Percentiles rank a stretch among this genome's conserved stretches.
Conservation (phyloP, 2,113 vertebrate species). For the Felis catus region F.catus_Fca126_mat1.0 CM031411.1:84640001-84640500, state of each 20-base stretch:
- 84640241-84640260: neutral
- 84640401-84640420: neutral
- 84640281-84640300: neutral
- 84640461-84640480: neutral
- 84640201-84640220: neutral
- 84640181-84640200: neutral
- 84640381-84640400: conserved; percentile 11
- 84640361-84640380: neutral
- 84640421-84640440: neutral
- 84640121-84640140: neutral
- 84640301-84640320: neutral
- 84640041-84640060: too few relatives aligned
- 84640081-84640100: too few relatives aligned
- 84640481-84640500: neutral
- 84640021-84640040: too few relatives aligned
- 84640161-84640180: neutral
- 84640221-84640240: conserved; percentile 12
- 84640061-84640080: too few relatives aligned
- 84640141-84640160: neutral
- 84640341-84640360: neutral
- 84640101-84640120: too few relatives aligned
- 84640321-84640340: neutral
- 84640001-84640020: too few relatives aligned
- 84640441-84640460: neutral
- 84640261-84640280: conserved; percentile 7